Evolutionary conservation across 1,140 invertebrate genomes (phyloP).

Genomic region (Listronotus bonariensis): DNA sequence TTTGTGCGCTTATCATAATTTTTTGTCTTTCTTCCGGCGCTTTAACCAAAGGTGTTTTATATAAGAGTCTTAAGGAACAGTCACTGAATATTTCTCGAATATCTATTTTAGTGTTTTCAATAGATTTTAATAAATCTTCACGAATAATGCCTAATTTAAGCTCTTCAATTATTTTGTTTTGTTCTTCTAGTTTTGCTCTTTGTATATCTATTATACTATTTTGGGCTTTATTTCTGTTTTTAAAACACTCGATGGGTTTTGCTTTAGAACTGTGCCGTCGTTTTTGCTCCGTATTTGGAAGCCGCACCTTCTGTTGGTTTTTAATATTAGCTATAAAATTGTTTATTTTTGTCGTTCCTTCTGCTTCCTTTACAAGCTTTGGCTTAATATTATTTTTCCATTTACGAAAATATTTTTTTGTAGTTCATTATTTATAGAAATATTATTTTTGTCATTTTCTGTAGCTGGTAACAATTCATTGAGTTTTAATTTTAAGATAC

Average conservation of each 20-base stretch:
- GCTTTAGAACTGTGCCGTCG: constrained; percentile 5
- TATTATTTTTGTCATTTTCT: too few species aligned
- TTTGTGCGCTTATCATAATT: constrained; percentile 51
- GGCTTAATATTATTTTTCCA: constrained; percentile 26
- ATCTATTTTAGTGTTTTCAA: constrained; percentile 62
- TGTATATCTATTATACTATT: constrained; percentile 67
- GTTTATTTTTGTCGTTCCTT: constrained; percentile 31
- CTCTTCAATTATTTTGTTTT: constrained; percentile 66
- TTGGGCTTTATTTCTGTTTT: constrained; percentile 63
- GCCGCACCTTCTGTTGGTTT: constrained; percentile 9
- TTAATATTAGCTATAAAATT: constrained; percentile 34
- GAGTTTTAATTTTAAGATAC: too few species aligned
- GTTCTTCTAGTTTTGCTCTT: constrained; percentile 65
- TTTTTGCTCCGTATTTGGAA: background rate
- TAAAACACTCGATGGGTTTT: constrained; percentile 10
- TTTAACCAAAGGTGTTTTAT: constrained; percentile 38
- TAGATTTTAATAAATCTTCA: constrained; percentile 61
- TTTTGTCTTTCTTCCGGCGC: constrained; percentile 61
- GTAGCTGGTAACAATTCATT: too few species aligned
- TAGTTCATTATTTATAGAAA: background rate
- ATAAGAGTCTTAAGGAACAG: constrained; percentile 59
- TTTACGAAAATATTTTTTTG: constrained; percentile 30
- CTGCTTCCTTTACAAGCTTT: background rate
- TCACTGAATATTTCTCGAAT: constrained; percentile 62
- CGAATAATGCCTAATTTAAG: constrained; percentile 66